Evolutionary conservation across 2,113 vertebrate species (phyloP).

Genomic region (Apteryx mantelli): DNA sequence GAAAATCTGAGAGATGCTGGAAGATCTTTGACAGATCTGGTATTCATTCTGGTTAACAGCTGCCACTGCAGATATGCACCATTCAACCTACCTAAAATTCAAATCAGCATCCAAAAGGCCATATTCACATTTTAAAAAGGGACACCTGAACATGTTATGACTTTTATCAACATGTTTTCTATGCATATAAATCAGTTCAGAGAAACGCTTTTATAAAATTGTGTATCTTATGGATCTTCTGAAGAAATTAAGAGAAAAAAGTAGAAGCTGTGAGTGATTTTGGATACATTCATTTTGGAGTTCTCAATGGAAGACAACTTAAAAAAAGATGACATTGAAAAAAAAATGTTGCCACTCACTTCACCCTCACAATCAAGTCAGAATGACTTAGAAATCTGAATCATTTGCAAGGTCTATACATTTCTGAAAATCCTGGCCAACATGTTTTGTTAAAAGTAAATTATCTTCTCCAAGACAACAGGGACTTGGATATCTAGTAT

Average conservation of each 20-base stretch:
- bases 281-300: neutral
- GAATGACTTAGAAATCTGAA: neutral
- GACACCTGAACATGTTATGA: neutral
- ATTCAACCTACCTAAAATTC: neutral
- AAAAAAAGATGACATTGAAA: neutral
- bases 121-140: neutral
- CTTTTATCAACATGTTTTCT: neutral
- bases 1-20: neutral
- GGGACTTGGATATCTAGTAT: neutral
- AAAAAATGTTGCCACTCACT: neutral
- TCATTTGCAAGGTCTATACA: neutral
- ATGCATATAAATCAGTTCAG: neutral
- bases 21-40: neutral
- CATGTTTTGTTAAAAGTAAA: neutral
- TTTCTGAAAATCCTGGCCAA: neutral
- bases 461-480: neutral
- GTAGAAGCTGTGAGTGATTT: neutral
- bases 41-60: neutral
- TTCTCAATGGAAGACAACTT: neutral
- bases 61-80: neutral
- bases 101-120: neutral
- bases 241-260: neutral
- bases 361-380: neutral
- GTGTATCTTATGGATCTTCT: neutral
- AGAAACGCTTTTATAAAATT: neutral